Conservation (phyloP, 2,888 invertebrate species). For the Sicus ferrugineus region DNA sequence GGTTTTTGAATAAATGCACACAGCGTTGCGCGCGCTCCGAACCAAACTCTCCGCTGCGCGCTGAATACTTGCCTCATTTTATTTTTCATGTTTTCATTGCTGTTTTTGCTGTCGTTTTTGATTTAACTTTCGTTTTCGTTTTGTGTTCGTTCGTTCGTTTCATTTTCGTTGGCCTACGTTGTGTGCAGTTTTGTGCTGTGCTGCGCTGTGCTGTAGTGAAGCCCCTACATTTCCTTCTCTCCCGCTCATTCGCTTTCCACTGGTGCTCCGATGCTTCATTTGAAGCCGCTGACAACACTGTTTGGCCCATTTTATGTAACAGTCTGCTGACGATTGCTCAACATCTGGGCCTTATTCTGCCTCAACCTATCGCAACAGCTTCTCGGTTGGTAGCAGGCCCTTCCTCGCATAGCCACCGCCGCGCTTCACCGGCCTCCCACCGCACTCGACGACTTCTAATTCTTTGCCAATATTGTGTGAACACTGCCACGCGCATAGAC, state of each 20-base stretch:
- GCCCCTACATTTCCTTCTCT: neutral
- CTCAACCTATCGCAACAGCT: conserved; percentile 25
- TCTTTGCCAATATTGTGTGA: neutral
- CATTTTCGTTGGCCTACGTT: conserved; percentile 25
- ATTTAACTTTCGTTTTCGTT: conserved; percentile 38
- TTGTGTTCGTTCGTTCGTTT: conserved; percentile 24
- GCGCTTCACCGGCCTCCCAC: neutral
- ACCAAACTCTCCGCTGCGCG: neutral
- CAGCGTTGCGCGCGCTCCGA: neutral
- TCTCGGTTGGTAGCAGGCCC: conserved; percentile 11
- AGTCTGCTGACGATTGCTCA: neutral
- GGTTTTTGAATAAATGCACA: conserved; percentile 50
- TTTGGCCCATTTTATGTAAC: conserved; percentile 16
- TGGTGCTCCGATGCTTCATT: neutral
- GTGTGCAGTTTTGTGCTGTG: conserved; percentile 29
- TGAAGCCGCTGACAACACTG: neutral
- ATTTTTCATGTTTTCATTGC: conserved; percentile 22
- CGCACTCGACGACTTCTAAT: neutral
- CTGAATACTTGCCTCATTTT: conserved; percentile 12
- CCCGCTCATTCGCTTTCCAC: neutral
- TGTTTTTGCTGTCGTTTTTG: conserved; percentile 47
- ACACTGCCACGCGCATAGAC: neutral
- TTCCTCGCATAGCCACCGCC: neutral
- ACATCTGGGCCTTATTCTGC: neutral
- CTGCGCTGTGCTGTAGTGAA: conserved; percentile 20